Conservation (phyloP, 2,888 invertebrate species). For the Parapristionchus giblindavisi region DNA sequence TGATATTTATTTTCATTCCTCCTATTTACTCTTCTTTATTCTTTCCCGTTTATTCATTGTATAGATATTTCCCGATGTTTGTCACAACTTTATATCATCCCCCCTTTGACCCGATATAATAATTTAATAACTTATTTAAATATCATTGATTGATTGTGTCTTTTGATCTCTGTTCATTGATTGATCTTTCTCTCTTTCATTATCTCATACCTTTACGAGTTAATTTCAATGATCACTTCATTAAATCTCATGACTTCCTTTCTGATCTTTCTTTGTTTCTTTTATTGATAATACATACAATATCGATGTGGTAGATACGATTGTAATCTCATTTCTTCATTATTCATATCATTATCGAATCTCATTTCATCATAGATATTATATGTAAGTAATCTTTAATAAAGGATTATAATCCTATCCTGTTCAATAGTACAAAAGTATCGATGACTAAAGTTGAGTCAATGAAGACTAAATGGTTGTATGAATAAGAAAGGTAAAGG, state of each 20-base stretch:
- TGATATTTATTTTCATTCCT: not conserved
- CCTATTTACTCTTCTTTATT: not conserved
- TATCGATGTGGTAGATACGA: too few relatives aligned
- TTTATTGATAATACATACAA: too few relatives aligned
- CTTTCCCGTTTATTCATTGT: not conserved
- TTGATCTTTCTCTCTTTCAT: not conserved
- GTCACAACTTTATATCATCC: not conserved
- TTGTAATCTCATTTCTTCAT: too few relatives aligned
- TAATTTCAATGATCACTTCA: not conserved
- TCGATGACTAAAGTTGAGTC: not conserved
- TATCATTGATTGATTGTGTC: slow-evolving; percentile 19
- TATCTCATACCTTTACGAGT: not conserved
- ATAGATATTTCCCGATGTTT: slow-evolving; percentile 9
- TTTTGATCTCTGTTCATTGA: not conserved
- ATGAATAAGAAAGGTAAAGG: not conserved
- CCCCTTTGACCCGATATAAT: not conserved
- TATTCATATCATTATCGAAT: too few relatives aligned
- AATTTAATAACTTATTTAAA: slow-evolving; percentile 9
- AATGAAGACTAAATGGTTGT: not conserved
- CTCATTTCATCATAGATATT: too few relatives aligned
- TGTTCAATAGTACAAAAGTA: not conserved
- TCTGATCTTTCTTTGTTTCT: too few relatives aligned
- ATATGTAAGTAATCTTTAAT: not conserved
- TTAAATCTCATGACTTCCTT: not conserved
- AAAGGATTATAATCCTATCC: not conserved